phyloP scores from a whole-genome alignment of 2,113 vertebrate species.

The Nanorana parkeri region DNA sequence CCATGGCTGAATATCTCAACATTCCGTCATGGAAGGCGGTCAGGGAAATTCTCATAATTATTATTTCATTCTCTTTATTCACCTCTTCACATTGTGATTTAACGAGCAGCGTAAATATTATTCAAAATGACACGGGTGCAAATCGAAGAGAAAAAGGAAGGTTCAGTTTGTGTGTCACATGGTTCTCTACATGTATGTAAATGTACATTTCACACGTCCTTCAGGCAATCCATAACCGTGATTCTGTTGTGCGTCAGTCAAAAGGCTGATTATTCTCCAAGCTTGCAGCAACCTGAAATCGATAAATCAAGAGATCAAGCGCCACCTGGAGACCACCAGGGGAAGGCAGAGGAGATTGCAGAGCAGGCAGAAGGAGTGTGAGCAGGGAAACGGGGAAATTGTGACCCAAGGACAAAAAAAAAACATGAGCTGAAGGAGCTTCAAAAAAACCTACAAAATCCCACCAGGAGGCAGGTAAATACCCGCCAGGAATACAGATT shows the following conservation, averaged over 20 bases:
- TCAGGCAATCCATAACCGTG: conserved; percentile 70
- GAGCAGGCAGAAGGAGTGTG: conserved; percentile 60
- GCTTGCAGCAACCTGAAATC: conserved; percentile 61
- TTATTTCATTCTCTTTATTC: too few species aligned
- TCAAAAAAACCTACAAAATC: too few species aligned
- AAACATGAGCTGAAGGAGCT: too few species aligned
- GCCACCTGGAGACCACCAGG: conserved; percentile 48
- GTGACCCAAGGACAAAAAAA: too few species aligned
- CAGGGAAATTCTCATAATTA: too few species aligned
- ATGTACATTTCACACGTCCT: conserved; percentile 10
- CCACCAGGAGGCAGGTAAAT: conserved; percentile 66
- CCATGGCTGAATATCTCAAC: too few species aligned
- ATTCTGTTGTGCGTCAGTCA: conserved; percentile 64
- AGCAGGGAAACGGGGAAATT: conserved; percentile 61
- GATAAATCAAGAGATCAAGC: conserved; percentile 64
- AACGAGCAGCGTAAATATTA: too few species aligned
- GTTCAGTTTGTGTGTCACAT: not conserved
- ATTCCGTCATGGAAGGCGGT: too few species aligned
- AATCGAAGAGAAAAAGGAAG: too few species aligned
- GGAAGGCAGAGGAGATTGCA: conserved; percentile 62
- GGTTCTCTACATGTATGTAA: too few species aligned
- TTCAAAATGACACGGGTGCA: too few species aligned
- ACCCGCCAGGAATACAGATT: not conserved
- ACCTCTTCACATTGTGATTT: too few species aligned
- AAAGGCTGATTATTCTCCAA: conserved; percentile 67